These are phyloP conservation scores for Camponotus pennsylvanicus DNA, from an alignment of 1,140 invertebrate genomes.

Conservation along the genomic window DNA sequence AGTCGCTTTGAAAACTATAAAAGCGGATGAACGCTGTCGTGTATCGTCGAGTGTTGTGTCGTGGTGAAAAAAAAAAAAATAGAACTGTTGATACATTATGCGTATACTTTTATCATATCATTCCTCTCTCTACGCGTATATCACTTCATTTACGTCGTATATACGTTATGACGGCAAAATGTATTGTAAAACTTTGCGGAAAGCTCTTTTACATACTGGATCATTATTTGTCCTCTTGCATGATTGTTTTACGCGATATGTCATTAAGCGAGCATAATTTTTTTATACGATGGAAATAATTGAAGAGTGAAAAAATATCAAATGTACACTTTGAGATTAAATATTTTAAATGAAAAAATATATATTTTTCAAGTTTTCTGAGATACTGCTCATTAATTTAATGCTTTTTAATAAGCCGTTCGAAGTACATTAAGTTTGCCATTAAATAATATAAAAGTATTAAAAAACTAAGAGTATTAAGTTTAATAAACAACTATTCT, in stretches of 20 bases:
- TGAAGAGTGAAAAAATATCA: not conserved
- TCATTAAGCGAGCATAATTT: constrained; percentile 9
- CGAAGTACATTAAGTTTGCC: not conserved
- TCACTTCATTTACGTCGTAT: constrained; percentile 25
- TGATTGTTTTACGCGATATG: constrained; percentile 23
- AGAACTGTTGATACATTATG: constrained; percentile 35
- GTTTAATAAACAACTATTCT: not conserved
- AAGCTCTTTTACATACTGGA: constrained; percentile 3
- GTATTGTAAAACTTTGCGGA: constrained; percentile 53
- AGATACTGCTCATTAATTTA: not conserved
- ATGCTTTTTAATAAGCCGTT: not conserved
- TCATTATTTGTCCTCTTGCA: constrained; percentile 53
- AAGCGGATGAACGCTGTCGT: constrained; percentile 57
- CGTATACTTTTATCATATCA: constrained; percentile 50
- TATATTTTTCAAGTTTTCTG: not conserved
- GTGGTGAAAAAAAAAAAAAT: constrained; percentile 32
- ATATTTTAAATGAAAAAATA: not conserved
- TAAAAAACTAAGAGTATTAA: not conserved
- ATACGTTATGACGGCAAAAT: constrained; percentile 49
- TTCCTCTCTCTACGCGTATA: constrained; percentile 29
- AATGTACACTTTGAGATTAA: too few species aligned
- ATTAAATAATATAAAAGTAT: not conserved
- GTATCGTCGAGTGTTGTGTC: constrained; percentile 51
- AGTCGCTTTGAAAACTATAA: constrained; percentile 67
- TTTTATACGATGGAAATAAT: constrained; percentile 7